phyloP scores from a whole-genome alignment of 2,113 vertebrate genomes.

The Scomber japonicus region DNA sequence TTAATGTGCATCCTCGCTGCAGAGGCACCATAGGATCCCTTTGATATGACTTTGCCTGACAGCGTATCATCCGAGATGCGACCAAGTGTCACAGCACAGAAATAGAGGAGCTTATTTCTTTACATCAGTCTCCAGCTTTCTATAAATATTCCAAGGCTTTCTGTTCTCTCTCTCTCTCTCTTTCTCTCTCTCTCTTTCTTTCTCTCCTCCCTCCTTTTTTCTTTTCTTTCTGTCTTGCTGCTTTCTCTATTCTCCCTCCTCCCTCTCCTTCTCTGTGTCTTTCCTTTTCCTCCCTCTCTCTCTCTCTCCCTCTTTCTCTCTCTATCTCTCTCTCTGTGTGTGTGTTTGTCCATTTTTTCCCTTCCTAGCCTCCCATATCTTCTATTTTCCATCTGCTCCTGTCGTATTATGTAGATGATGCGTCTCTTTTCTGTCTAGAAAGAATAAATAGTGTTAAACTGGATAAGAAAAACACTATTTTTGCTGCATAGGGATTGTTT shows the following conservation, averaged over 20 bases:
- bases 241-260: constrained; percentile 16
- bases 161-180: constrained; percentile 38
- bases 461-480: constrained; percentile 6
- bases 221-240: constrained; percentile 12
- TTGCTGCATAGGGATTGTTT: constrained; percentile 1
- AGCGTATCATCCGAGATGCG: constrained; percentile 65
- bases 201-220: background rate
- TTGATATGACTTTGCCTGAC: constrained; percentile 68
- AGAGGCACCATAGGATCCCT: constrained; percentile 43
- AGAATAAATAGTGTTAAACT: constrained; percentile 13
- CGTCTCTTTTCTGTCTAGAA: constrained; percentile 24
- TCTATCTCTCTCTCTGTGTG: background rate
- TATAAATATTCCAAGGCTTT: constrained; percentile 78
- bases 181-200: constrained; percentile 3
- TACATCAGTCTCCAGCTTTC: constrained; percentile 64
- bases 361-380: constrained; percentile 50
- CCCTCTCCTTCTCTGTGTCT: background rate
- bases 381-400: constrained; percentile 18
- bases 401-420: constrained; percentile 26
- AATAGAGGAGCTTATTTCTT: constrained; percentile 78
- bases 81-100: constrained; percentile 64
- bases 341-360: constrained; percentile 45
- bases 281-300: background rate
- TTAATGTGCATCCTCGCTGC: constrained; percentile 16
- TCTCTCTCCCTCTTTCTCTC: background rate